These are phyloP conservation scores for Endotricha flammealis DNA, from an alignment of 2,888 invertebrate genomes.

Conservation along the genomic window DNA sequence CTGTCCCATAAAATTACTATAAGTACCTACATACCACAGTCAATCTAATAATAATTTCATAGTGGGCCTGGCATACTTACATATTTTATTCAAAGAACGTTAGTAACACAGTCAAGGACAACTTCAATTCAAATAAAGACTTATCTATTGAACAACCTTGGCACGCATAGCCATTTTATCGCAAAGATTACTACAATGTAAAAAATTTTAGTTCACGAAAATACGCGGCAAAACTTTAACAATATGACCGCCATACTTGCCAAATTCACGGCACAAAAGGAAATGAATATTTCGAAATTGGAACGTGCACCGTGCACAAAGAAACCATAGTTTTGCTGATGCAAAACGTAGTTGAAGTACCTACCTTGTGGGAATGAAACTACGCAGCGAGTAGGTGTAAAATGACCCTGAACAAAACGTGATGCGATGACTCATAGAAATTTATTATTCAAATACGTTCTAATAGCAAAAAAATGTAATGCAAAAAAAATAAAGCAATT, in stretches of 20 bases:
- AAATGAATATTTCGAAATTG: too few species aligned
- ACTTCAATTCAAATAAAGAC: slow-evolving; percentile 22
- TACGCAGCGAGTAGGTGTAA: slow-evolving; percentile 17
- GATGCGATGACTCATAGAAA: slow-evolving; percentile 12
- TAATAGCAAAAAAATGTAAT: neutral
- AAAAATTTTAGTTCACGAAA: neutral
- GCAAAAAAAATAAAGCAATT: neutral
- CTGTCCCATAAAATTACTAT: too few species aligned
- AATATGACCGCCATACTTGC: too few species aligned
- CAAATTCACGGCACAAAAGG: too few species aligned
- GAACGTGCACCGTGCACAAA: slow-evolving; percentile 1
- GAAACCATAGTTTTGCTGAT: neutral
- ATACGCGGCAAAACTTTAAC: too few species aligned
- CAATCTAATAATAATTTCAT: too few species aligned
- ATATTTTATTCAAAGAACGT: too few species aligned
- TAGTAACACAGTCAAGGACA: too few species aligned
- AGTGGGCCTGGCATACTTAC: too few species aligned
- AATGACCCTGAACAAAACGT: slow-evolving; percentile 21
- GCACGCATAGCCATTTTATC: slow-evolving; percentile 1
- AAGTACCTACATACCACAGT: too few species aligned
- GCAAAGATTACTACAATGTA: neutral
- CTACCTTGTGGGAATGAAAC: slow-evolving; percentile 13
- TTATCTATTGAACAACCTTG: slow-evolving; percentile 25
- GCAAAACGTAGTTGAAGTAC: slow-evolving; percentile 6
- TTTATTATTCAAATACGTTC: neutral